Base-by-base conservation (phyloP, 2,113 vertebrate genomes). In the Erpornis zantholeuca region DNA sequence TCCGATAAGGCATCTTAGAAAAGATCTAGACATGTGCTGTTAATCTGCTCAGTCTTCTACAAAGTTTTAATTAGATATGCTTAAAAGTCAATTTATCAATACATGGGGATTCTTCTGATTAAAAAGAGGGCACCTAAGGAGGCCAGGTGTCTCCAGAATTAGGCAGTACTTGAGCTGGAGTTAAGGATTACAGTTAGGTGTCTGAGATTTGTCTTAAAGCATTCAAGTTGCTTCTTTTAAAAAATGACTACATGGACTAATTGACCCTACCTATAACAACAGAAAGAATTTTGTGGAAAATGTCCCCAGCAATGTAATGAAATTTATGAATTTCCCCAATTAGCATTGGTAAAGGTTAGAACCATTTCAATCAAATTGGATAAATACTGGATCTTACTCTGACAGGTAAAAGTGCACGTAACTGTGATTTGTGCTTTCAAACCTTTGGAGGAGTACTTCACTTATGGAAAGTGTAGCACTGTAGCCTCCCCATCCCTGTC, bases 341-440 rank as follows among this genome's bases (percentile, higher is more conserved):
- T 61, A 66, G 23, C 50, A 40, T 28, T 60, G 24, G n/a, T 40
- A 87, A 93, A 61, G 12, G 3, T 15, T 45, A 53, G 15, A 72
- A 69, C 3, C 7, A 52, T 81, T 92, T 50, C 50, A 71, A 50
- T 13, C 22, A 65, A 60, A 49, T 12, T 9, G n/a, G 53, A 45
- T 20, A 76, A 68, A 76, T 66, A 90, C 15, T 59, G 2, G 2
- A 23, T 42, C n/a, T 60, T 36, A 42, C 21, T 70, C 44, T 72
- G 28, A 19, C 49, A 64, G 35, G 27, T 75, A 49, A 54, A 78
- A 86, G 23, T 6, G 0, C 9, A 21, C 0, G 0, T 40, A 44
- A 18, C 18, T 66, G 35, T 45, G 27, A 31, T 73, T 61, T 82
- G 28, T 80, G 36, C 17, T 77, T 91, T 80, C 56, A 77, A 53